A percentile compares a stretch with the other conserved stretches of the same genome.
Evolutionary conservation across 2,797 vertebrate species (phyloP).

Genomic region (Alca torda): DNA sequence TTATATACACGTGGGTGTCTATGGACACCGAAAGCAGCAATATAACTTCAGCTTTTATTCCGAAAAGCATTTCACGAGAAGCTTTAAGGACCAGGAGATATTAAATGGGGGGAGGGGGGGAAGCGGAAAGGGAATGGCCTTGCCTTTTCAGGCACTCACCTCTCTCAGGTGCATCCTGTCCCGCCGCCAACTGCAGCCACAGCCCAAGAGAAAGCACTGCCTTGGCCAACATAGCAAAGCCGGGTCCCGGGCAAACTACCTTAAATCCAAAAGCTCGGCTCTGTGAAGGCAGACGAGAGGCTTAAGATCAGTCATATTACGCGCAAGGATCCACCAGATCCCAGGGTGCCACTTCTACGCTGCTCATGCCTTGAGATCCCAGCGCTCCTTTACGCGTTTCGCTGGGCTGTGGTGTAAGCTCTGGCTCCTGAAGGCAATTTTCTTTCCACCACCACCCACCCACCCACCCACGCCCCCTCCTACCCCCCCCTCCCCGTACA

Average conservation of each 20-base stretch:
- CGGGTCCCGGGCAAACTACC: background rate
- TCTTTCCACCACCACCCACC: background rate
- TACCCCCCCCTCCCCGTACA: no score
- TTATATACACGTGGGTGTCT: background rate
- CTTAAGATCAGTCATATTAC: background rate
- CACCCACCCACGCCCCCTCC: no score
- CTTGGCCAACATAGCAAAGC: conserved; percentile 71
- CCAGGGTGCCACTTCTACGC: background rate
- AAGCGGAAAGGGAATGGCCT: rapidly evolving
- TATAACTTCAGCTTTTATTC: background rate
- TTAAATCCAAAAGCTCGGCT: background rate
- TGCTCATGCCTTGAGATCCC: background rate
- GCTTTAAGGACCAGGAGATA: background rate
- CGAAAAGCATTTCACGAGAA: background rate
- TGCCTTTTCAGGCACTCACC: conserved; percentile 61
- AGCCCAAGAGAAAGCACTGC: conserved; percentile 53
- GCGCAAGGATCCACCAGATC: background rate
- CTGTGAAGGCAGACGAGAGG: background rate
- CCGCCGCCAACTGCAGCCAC: conserved; percentile 62
- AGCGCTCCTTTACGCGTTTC: background rate
- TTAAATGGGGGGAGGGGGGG: rapidly evolving
- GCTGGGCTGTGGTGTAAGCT: background rate
- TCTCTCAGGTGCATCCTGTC: conserved; percentile 48
- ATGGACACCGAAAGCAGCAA: background rate
- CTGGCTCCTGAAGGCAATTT: background rate